Evolutionary conservation across 1,140 invertebrate species (phyloP).

Genomic region (Meloidogyne floridensis): DNA sequence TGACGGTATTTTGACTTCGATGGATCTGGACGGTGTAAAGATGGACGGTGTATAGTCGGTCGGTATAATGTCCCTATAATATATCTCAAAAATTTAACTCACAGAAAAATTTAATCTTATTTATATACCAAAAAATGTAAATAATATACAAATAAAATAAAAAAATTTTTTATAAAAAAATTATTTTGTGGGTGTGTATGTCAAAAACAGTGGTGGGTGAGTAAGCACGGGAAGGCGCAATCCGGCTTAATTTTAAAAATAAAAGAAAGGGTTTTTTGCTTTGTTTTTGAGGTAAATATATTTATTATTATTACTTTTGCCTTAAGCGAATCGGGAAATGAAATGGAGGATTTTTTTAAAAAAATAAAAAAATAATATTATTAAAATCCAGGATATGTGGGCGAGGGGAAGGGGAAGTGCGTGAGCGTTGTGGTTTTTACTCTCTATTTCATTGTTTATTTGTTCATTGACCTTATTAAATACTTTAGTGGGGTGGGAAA

Average conservation of each 20-base stretch:
- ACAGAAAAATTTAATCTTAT: not conserved
- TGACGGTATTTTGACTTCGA: no score
- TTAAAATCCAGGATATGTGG: not conserved
- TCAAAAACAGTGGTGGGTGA: not conserved
- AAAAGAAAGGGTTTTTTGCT: not conserved
- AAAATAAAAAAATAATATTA: not conserved
- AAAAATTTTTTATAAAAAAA: not conserved
- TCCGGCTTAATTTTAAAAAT: not conserved
- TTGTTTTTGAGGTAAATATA: not conserved
- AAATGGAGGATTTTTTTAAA: not conserved
- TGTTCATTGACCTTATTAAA: not conserved
- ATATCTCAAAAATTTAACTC: not conserved
- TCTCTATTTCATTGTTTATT: not conserved
- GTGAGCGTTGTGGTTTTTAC: not conserved
- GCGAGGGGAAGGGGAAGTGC: not conserved
- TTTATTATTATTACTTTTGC: not conserved
- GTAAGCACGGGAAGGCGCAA: not conserved
- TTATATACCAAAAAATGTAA: not conserved
- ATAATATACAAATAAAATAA: not conserved
- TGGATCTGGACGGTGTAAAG: no score
- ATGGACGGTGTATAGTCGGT: no score
- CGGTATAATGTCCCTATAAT: not conserved
- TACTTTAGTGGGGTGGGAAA: not conserved
- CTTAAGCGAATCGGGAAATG: not conserved
- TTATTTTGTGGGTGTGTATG: not conserved